Base-by-base conservation (phyloP, 2,797 vertebrate genomes). In the Pseudomugil tenellus region DNA sequence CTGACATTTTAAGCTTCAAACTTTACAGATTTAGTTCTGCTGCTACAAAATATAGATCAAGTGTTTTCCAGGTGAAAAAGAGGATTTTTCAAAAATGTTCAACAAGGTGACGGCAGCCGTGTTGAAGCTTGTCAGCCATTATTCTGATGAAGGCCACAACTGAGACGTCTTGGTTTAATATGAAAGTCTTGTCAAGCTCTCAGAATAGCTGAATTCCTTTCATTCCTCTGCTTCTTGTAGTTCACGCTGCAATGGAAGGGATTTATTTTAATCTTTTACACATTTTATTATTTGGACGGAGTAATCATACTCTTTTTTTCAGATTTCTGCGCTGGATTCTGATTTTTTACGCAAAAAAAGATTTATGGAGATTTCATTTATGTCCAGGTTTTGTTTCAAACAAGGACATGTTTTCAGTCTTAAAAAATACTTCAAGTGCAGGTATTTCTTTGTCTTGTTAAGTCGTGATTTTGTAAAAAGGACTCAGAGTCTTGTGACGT, bases 71-170 rank as follows among this genome's bases (percentile, higher is more conserved):
- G 26, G 31, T n/a, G 8, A 61, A 31, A 56, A 54, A 63, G 26
- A 49, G 51, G 2, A 26, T 29, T 54, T 59, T 49, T 23, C 9
- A 37, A 37, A 37, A 1, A 5, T 58, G 58, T 53, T 59, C 17
- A 53, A 29, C 6, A 58, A 74, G 58, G 60, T 61, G 80, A 76
- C 68, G 59, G 64, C 55, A 69, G 13, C 41, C 32, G 39, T 67
- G 11, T 21, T 77, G 63, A 71, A 70, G 49, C 32, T 3, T 0
- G n/a, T 57, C 67, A 70, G 59, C 53, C 39, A 0, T 62, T 60
- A 77, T 34, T 10, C 53, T 37, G 65, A 60, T 54, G 70, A 85
- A 85, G 83, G 83, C 80, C 75, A 13, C 56, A 43, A 76, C 62
- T 68, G 62, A 75, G 70, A 37, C 23, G 37, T 58, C 43, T 73